Percentiles rank a stretch among this genome's conserved stretches.
Evolutionary conservation across 2,888 invertebrate genomes (phyloP).

Genomic region (Perizoma flavofasciatum): DNA sequence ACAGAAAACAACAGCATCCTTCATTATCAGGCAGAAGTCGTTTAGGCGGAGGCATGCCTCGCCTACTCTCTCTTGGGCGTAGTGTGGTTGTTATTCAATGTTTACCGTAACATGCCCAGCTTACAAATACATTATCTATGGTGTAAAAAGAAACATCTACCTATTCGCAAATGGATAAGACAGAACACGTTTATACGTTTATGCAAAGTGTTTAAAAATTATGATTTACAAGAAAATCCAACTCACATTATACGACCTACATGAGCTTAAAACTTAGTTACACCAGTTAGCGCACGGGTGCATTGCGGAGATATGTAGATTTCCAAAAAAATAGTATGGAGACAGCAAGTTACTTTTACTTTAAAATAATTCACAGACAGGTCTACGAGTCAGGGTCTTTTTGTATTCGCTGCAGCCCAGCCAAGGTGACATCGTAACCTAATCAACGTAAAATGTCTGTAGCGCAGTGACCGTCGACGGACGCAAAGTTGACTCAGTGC

Average conservation of each 20-base stretch:
- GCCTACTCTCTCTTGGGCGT: slow-evolving; percentile 33
- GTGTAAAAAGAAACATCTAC: not conserved
- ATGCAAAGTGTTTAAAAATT: not conserved
- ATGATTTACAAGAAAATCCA: not conserved
- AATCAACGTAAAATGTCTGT: slow-evolving; percentile 20
- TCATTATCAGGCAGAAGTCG: slow-evolving; percentile 56
- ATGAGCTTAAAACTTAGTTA: not conserved
- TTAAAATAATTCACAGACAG: not conserved
- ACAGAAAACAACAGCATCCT: slow-evolving; percentile 53
- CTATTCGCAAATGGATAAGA: not conserved
- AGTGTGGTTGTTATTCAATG: slow-evolving; percentile 1
- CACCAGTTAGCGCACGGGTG: slow-evolving; percentile 6
- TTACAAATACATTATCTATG: not conserved
- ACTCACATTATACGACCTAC: not conserved
- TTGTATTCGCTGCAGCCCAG: not conserved
- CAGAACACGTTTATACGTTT: not conserved
- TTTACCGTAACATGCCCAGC: not conserved
- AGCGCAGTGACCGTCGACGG: slow-evolving; percentile 15
- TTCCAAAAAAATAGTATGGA: not conserved
- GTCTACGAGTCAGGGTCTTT: too few species aligned
- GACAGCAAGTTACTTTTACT: not conserved
- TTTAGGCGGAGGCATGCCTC: slow-evolving; percentile 53
- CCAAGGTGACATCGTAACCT: slow-evolving; percentile 13
- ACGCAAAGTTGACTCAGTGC: slow-evolving; percentile 14
- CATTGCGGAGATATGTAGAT: slow-evolving; percentile 10